Conservation (phyloP, 2,888 invertebrate species). For the Synergus laeviventris region DNA sequence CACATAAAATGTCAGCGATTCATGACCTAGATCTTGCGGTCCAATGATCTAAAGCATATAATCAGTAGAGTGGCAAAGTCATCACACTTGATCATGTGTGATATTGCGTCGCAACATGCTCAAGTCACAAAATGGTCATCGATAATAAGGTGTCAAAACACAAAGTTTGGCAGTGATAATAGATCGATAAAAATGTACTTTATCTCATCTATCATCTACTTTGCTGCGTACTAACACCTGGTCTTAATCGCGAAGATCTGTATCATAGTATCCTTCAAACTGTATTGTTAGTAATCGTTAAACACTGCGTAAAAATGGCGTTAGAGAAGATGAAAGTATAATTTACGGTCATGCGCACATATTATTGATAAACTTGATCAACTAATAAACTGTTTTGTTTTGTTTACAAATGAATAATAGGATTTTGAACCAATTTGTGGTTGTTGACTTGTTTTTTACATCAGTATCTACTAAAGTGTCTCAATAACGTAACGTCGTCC, state of each 20-base stretch:
- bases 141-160: background rate
- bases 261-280: background rate
- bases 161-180: background rate
- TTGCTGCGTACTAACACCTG: background rate
- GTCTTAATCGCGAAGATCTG: background rate
- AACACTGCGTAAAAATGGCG: background rate
- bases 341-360: background rate
- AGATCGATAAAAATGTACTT: background rate
- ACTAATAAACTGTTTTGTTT: background rate
- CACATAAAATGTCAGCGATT: background rate
- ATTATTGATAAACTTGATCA: background rate
- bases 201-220: background rate
- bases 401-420: background rate
- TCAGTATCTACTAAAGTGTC: background rate
- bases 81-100: slow-evolving; percentile 5
- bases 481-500: background rate
- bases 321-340: background rate
- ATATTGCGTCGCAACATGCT: background rate
- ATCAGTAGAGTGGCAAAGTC: slow-evolving; percentile 12
- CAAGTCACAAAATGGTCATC: background rate
- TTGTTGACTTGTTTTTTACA: too few relatives aligned
- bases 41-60: slow-evolving; percentile 33
- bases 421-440: background rate
- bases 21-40: slow-evolving; percentile 23
- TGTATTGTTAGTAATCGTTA: slow-evolving; percentile 13